These are phyloP conservation scores for Heliconius hortense DNA, from an alignment of 2,888 invertebrate genomes.

Conservation along the genomic window DNA sequence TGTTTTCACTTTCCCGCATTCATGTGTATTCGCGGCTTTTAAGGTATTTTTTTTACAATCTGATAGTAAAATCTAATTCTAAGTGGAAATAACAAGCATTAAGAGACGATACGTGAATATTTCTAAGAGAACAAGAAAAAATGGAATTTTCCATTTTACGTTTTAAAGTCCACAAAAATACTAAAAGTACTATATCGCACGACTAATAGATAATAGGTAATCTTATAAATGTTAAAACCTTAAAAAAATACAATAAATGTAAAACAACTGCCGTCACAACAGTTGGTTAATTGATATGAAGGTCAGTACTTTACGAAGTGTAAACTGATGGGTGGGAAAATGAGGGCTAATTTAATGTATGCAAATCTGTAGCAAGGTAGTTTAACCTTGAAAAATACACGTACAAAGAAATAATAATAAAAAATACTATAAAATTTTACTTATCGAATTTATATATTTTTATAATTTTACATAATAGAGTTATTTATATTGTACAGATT, in stretches of 20 bases:
- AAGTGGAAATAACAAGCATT: no score
- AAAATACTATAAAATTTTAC: background rate
- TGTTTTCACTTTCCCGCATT: background rate
- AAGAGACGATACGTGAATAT: no score
- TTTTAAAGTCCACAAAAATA: no score
- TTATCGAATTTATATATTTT: background rate
- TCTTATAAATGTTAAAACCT: conserved; percentile 1
- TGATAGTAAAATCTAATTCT: background rate
- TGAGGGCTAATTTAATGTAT: conserved; percentile 29
- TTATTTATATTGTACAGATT: no score
- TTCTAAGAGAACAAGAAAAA: no score
- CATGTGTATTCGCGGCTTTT: background rate
- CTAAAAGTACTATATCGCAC: no score
- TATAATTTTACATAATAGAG: background rate
- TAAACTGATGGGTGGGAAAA: conserved; percentile 39
- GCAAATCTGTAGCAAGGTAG: conserved; percentile 1
- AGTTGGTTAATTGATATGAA: conserved; percentile 25
- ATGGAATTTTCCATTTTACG: no score
- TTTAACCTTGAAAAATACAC: background rate
- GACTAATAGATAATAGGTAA: no score
- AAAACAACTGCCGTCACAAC: conserved; percentile 11
- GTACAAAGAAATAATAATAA: background rate
- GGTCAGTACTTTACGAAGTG: conserved; percentile 25
- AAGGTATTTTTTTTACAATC: background rate
- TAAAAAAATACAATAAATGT: conserved; percentile 9